phyloP scores from a whole-genome alignment of 2,113 vertebrate genomes.

The Barbus barbus region DNA sequence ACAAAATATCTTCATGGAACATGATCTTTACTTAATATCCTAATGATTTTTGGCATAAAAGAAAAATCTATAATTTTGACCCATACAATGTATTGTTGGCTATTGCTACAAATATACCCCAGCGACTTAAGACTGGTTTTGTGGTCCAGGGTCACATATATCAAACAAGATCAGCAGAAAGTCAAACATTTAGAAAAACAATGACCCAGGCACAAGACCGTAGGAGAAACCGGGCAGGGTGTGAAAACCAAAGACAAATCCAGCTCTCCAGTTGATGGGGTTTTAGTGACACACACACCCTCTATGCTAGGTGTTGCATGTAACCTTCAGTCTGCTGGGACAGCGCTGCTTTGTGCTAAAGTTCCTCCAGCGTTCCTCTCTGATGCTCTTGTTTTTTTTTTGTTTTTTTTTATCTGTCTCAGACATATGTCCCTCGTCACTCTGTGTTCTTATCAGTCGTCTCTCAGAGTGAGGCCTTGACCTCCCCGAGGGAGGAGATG shows the following conservation, averaged over 20 bases:
- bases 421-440: slow-evolving; percentile 54
- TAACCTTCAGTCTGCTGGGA: slow-evolving; percentile 34
- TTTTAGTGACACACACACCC: neutral
- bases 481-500: slow-evolving; percentile 46
- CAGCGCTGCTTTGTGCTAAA: slow-evolving; percentile 28
- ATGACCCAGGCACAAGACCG: neutral
- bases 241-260: slow-evolving; percentile 10
- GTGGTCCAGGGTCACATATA: neutral
- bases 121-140: too few species aligned
- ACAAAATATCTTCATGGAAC: too few species aligned
- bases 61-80: too few species aligned
- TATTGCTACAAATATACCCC: too few species aligned
- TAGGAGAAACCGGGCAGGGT: neutral
- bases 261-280: neutral
- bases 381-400: neutral
- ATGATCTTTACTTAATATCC: too few species aligned
- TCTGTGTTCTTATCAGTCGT: slow-evolving; percentile 55
- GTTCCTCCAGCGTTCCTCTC: slow-evolving; percentile 22
- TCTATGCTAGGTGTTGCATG: neutral
- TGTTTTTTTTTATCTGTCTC: slow-evolving; percentile 51
- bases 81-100: too few species aligned
- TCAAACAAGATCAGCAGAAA: too few species aligned
- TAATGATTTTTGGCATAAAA: too few species aligned
- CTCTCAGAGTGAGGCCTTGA: slow-evolving; percentile 43
- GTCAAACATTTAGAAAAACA: slow-evolving; percentile 4